phyloP scores from a whole-genome alignment of 1,140 invertebrate species.

The Solenopsis invicta region DNA sequence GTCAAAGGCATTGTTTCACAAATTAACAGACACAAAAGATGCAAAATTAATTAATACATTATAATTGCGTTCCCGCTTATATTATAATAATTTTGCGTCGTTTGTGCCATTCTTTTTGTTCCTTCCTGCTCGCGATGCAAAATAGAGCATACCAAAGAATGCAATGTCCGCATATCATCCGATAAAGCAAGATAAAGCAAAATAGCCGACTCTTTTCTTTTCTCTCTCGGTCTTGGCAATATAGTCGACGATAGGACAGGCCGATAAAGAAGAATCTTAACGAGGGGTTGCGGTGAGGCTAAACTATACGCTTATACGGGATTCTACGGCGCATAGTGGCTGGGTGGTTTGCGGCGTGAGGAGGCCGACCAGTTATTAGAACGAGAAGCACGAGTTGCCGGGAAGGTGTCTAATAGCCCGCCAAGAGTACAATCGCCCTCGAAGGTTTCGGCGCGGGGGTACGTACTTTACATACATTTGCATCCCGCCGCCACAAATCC shows the following conservation, averaged over 20 bases:
- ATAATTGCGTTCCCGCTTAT: background rate
- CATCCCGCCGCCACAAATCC: slow-evolving; percentile 79
- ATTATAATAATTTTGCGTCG: background rate
- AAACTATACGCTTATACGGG: slow-evolving; percentile 76
- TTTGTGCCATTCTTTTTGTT: background rate
- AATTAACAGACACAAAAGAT: background rate
- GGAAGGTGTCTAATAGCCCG: slow-evolving; percentile 85
- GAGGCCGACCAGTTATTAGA: slow-evolving; percentile 81
- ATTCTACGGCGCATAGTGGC: slow-evolving; percentile 36
- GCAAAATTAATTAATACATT: slow-evolving; percentile 30
- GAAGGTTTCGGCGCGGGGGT: slow-evolving; percentile 68
- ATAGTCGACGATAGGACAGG: slow-evolving; percentile 54
- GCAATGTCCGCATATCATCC: slow-evolving; percentile 28
- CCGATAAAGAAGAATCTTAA: slow-evolving; percentile 85
- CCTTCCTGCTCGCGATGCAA: slow-evolving; percentile 13
- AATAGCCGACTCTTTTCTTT: slow-evolving; percentile 30
- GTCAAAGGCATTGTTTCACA: background rate
- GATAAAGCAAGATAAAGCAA: slow-evolving; percentile 28
- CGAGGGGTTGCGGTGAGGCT: slow-evolving; percentile 80
- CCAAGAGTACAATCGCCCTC: slow-evolving; percentile 82
- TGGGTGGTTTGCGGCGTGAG: slow-evolving; percentile 61
- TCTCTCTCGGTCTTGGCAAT: background rate
- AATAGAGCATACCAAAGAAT: slow-evolving; percentile 4
- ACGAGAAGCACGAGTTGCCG: slow-evolving; percentile 77
- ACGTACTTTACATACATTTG: slow-evolving; percentile 84